Evolutionary conservation across 2,888 invertebrate species (phyloP).

Genomic region (Linnaemya vulpina): DNA sequence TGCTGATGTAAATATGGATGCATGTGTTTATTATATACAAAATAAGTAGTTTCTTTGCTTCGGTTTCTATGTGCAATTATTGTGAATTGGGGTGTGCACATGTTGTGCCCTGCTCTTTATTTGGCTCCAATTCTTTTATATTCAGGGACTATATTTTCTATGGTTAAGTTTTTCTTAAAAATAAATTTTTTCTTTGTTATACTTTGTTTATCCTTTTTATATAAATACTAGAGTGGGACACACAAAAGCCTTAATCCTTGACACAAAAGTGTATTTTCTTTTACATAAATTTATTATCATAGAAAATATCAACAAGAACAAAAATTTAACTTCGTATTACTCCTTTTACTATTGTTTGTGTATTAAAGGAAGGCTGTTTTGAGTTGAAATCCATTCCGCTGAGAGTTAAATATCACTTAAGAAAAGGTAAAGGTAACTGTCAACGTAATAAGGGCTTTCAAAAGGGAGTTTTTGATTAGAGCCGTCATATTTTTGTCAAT

Average conservation of each 20-base stretch:
- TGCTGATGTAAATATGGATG: neutral
- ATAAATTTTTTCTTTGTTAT: conserved; percentile 14
- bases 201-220: conserved; percentile 20
- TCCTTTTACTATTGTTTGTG: neutral
- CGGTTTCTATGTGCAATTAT: conserved; percentile 41
- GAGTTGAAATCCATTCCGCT: too few species aligned
- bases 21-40: neutral
- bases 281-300: conserved; percentile 37
- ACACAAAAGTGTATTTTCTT: conserved; percentile 43
- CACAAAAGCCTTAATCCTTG: conserved; percentile 62
- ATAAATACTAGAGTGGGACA: conserved; percentile 14
- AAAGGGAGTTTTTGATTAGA: too few species aligned
- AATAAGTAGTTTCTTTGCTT: conserved; percentile 17
- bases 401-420: too few species aligned
- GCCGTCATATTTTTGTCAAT: too few species aligned
- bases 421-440: too few species aligned
- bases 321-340: neutral
- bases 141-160: conserved; percentile 24
- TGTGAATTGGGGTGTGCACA: conserved; percentile 57
- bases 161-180: conserved; percentile 39
- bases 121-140: conserved; percentile 46
- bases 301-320: neutral
- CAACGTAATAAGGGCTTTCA: too few species aligned
- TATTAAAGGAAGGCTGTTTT: too few species aligned
- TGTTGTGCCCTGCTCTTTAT: conserved; percentile 39